Base-by-base conservation (phyloP, 2,888 invertebrate genomes). In the Acholoe squamosa region DNA sequence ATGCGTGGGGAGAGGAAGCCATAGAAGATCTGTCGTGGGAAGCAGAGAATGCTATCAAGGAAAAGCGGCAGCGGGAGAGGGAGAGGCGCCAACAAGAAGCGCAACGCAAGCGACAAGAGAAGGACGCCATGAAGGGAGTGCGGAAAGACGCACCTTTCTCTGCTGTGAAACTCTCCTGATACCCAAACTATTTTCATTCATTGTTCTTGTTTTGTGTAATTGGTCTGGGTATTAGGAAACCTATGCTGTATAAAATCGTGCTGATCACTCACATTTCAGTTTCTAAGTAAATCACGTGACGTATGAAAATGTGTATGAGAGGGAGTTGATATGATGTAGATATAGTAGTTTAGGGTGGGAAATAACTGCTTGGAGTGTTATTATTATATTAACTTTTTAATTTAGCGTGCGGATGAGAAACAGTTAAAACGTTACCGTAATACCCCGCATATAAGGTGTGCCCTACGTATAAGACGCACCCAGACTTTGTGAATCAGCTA, bases 11-110 rank as follows among this genome's bases (percentile, higher is more conserved):
- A 14, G 93, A 92, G 0, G 94, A 94, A 52, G 93, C 91, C 0
- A 94, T 91, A 3, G 94, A 94, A 51, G 95, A 95, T 91, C 91
- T 95, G 14, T 94, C 94, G 5, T 94, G 94, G 94, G 93, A 95
- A 91, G 95, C 94, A 0, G 94, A 95, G 80, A 94, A 93, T 56
- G 94, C 94, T 0, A 93, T 95, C 52, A 93, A 92, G 90, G 94
- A 95, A 89, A 94, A 94, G 91, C 93, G 94, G 10, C 91, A 92
- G 84, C 91, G 91, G 0, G 95, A 95, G 77, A 91, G 95, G 43
- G 93, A 94, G 84, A 92, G 93, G 76, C 91, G 94, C 43, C 92
- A 92, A n/a, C 54, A 93, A 90, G 93, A 94, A 61, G 93, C 94
- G 28, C 94, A 94, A 91, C 91, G 92, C 22, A 93, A 93, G 84